Conservation (phyloP, 2,797 vertebrate species). For the Cyclopterus lumpus region DNA sequence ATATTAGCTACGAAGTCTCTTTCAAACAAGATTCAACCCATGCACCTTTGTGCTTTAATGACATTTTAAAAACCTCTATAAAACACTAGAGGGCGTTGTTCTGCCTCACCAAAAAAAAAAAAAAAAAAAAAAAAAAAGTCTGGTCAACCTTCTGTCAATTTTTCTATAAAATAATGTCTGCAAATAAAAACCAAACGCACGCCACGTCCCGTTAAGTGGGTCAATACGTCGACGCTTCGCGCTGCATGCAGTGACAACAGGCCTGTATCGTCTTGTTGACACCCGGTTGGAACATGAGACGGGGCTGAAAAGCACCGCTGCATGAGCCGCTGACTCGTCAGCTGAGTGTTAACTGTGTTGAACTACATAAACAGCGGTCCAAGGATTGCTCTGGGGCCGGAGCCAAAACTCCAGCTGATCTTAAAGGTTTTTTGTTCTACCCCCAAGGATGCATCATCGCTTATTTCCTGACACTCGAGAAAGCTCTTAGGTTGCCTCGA, state of each 20-base stretch:
- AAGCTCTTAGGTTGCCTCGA: slow-evolving; percentile 7
- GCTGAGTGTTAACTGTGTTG: slow-evolving; percentile 48
- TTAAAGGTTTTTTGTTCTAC: slow-evolving; percentile 42
- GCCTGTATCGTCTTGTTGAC: slow-evolving; percentile 62
- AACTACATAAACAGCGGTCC: slow-evolving; percentile 52
- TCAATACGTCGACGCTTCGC: slow-evolving; percentile 67
- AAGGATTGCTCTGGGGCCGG: slow-evolving; percentile 34
- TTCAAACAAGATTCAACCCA: neutral
- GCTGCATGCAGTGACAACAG: slow-evolving; percentile 42
- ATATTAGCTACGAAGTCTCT: neutral
- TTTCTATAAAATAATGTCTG: slow-evolving; percentile 35
- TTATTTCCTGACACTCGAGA: slow-evolving; percentile 33
- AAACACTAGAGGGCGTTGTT: slow-evolving; percentile 48
- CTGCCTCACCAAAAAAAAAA: slow-evolving; percentile 10
- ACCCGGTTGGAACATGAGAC: slow-evolving; percentile 57
- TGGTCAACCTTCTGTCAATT: slow-evolving; percentile 52
- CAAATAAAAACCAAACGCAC: slow-evolving; percentile 7
- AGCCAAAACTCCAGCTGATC: slow-evolving; percentile 62
- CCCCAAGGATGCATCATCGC: slow-evolving; percentile 30
- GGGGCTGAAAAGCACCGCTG: slow-evolving; percentile 32
- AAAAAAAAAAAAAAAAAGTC: neutral
- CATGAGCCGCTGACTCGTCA: slow-evolving; percentile 27
- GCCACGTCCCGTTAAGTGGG: slow-evolving; percentile 58
- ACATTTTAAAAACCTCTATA: neutral
- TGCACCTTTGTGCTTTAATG: neutral